Percentiles rank a stretch among this genome's conserved stretches.
These are phyloP conservation scores for Eulemur rubriventer DNA, from an alignment of 2,797 vertebrate species.

Conservation along the genomic window DNA sequence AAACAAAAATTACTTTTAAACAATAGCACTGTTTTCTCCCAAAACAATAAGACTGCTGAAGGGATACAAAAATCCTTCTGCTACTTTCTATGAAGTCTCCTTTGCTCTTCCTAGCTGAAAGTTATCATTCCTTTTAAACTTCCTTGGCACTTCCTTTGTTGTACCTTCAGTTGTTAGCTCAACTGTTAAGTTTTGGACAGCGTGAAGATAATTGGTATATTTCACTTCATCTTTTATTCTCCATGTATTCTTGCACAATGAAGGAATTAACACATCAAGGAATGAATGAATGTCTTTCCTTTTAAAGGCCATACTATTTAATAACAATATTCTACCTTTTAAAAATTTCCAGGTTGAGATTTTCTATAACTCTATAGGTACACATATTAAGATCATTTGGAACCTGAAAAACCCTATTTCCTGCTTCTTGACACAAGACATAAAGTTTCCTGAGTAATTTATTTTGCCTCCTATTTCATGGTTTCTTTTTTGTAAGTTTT, in stretches of 20 bases:
- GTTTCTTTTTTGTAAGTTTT: background rate
- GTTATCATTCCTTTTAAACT: background rate
- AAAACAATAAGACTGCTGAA: background rate
- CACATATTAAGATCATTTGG: background rate
- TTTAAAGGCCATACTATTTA: background rate
- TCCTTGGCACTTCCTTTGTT: background rate
- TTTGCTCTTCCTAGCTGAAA: background rate
- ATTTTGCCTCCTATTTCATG: background rate
- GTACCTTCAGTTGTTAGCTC: background rate
- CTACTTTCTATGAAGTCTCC: background rate
- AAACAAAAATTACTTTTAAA: background rate
- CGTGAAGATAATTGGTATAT: background rate
- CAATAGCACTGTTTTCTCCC: background rate
- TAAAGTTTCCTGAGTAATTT: background rate
- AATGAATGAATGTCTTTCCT: background rate
- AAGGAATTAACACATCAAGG: background rate
- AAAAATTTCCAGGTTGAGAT: background rate
- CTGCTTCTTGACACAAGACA: background rate
- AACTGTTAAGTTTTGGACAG: background rate
- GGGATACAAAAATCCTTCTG: background rate
- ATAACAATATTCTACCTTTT: background rate
- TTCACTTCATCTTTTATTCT: background rate
- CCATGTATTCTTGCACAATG: background rate
- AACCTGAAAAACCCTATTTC: background rate
- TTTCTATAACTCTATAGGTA: background rate